A percentile compares a stretch with the other conserved stretches of the same genome.
phyloP scores from a whole-genome alignment of 2,888 invertebrate genomes.

The Danaus chrysippus region DNA sequence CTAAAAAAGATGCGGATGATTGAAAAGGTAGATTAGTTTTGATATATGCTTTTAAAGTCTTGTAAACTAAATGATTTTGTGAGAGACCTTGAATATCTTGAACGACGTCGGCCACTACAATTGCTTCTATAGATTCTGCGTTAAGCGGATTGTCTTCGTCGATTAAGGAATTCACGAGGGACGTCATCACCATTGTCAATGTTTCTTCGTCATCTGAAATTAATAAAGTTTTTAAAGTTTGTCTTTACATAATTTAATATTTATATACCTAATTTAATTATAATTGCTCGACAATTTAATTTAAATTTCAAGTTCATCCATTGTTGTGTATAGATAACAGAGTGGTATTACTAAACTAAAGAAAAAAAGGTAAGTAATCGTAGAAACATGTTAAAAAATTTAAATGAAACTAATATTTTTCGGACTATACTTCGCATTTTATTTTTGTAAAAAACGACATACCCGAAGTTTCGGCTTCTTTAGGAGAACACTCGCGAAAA shows the following conservation, averaged over 20 bases:
- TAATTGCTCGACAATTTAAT: not conserved
- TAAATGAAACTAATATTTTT: no score
- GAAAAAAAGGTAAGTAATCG: no score
- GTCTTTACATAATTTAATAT: not conserved
- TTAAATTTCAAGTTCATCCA: no score
- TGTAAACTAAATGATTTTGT: not conserved
- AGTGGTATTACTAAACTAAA: no score
- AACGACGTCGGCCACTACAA: constrained; percentile 44
- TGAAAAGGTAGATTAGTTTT: not conserved
- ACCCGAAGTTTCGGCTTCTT: not conserved
- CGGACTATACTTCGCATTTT: no score
- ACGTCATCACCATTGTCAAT: constrained; percentile 66
- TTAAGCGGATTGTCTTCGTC: constrained; percentile 50
- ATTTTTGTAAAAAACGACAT: no score
- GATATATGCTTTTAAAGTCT: constrained; percentile 5
- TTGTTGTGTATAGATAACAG: no score
- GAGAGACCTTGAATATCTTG: constrained; percentile 59
- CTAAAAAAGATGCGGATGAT: constrained; percentile 34
- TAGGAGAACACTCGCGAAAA: no score
- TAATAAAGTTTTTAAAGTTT: not conserved
- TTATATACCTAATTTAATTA: not conserved
- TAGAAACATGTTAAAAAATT: no score
- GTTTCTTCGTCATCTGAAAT: constrained; percentile 59
- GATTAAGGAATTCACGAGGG: constrained; percentile 57
- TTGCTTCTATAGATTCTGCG: constrained; percentile 45